These are phyloP conservation scores for Aporophyla lueneburgensis DNA, from an alignment of 2,888 invertebrate genomes.

Conservation along the genomic window DNA sequence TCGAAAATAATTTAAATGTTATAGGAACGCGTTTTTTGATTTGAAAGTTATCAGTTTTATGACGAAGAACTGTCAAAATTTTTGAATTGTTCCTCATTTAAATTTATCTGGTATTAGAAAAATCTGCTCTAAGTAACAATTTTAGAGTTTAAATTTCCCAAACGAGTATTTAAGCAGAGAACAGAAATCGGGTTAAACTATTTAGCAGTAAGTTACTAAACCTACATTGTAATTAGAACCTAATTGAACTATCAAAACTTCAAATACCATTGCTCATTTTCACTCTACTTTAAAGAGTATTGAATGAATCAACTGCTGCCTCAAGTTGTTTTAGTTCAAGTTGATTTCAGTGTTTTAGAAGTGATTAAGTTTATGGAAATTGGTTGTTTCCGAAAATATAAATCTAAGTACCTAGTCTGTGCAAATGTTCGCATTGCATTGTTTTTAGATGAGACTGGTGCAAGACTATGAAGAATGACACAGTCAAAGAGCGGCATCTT, in stretches of 20 bases:
- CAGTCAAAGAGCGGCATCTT: neutral
- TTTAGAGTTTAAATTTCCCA: neutral
- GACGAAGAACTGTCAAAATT: no score
- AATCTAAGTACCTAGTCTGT: neutral
- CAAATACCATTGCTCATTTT: slow-evolving; percentile 27
- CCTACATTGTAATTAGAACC: neutral
- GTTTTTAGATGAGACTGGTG: neutral
- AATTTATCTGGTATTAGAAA: no score
- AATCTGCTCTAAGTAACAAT: neutral
- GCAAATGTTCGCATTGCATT: neutral
- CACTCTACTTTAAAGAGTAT: slow-evolving; percentile 2
- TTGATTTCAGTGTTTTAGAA: neutral
- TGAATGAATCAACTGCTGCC: neutral
- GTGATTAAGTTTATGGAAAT: neutral
- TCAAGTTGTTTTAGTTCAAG: slow-evolving; percentile 19
- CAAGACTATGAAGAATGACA: neutral
- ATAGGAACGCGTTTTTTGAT: no score
- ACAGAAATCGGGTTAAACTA: neutral
- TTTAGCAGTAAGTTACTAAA: neutral
- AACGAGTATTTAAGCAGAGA: neutral
- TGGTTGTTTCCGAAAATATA: neutral
- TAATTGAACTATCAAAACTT: slow-evolving; percentile 28
- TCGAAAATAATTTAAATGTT: neutral
- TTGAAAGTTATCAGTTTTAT: no score
- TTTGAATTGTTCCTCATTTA: neutral